Evolutionary conservation across 2,113 vertebrate genomes (phyloP).

Genomic region (Dipodomys spectabilis): DNA sequence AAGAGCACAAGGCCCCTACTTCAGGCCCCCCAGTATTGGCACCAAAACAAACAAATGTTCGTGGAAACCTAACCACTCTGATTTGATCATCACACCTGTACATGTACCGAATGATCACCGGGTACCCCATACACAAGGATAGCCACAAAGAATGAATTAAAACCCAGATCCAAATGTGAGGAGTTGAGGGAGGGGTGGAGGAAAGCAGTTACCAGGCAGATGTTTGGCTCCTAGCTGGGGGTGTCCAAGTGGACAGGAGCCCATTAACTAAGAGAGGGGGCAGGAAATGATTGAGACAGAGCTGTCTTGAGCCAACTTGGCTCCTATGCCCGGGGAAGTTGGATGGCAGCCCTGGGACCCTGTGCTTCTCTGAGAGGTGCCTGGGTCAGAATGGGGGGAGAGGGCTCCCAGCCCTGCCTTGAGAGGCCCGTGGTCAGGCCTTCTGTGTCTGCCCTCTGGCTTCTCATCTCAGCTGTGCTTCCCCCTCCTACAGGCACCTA

Average conservation of each 20-base stretch:
- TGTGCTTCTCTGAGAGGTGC: background rate
- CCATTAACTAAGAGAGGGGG: background rate
- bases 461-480: background rate
- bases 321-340: background rate
- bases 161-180: background rate
- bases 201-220: background rate
- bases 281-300: background rate
- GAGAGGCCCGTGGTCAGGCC: fast-evolving
- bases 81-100: background rate
- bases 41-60: background rate
- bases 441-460: fast-evolving
- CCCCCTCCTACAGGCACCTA: conserved; percentile 80
- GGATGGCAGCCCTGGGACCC: background rate
- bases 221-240: background rate
- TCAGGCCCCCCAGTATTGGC: too few species aligned
- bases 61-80: background rate
- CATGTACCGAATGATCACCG: background rate
- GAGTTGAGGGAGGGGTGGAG: background rate
- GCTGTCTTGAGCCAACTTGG: background rate
- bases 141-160: background rate
- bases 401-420: too few species aligned
- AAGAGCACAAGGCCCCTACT: too few species aligned
- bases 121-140: background rate
- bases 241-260: background rate
- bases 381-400: background rate